These are phyloP conservation scores for Baryphthengus martii DNA, from an alignment of 2,113 vertebrate genomes.

Conservation along the genomic window DNA sequence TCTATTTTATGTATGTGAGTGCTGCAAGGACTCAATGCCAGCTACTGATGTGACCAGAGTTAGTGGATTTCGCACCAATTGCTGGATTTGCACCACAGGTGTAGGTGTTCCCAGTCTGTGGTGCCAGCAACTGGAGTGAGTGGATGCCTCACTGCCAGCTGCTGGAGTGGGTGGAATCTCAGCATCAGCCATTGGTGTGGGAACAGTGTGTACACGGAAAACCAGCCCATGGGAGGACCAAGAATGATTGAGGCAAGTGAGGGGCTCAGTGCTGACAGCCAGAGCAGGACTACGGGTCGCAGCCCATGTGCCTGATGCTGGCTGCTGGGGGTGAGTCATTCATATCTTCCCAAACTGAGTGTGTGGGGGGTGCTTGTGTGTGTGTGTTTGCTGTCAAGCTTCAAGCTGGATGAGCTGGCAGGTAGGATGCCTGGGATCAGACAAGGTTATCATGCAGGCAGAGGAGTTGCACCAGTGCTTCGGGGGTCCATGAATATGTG, in stretches of 20 bases:
- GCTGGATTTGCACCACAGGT: background rate
- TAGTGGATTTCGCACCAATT: background rate
- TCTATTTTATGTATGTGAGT: background rate
- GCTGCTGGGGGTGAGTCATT: background rate
- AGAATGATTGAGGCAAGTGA: background rate
- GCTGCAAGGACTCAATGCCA: background rate
- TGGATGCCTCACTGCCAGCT: background rate
- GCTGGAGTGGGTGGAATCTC: background rate
- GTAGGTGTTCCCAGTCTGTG: background rate
- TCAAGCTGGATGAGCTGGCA: background rate
- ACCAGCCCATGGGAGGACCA: background rate
- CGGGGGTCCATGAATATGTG: rapidly evolving
- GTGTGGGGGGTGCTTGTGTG: too few relatives aligned
- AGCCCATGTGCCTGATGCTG: rapidly evolving
- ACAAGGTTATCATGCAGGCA: background rate
- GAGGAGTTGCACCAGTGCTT: background rate
- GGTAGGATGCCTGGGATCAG: background rate
- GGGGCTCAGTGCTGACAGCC: background rate
- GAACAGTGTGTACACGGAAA: background rate
- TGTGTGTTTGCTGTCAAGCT: background rate
- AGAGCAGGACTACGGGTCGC: rapidly evolving
- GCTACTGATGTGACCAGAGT: background rate
- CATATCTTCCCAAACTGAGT: background rate
- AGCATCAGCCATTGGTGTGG: background rate
- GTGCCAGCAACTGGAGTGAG: background rate